Conservation (phyloP, 1,140 invertebrate species). For the Drosophila ercepeae region DNA sequence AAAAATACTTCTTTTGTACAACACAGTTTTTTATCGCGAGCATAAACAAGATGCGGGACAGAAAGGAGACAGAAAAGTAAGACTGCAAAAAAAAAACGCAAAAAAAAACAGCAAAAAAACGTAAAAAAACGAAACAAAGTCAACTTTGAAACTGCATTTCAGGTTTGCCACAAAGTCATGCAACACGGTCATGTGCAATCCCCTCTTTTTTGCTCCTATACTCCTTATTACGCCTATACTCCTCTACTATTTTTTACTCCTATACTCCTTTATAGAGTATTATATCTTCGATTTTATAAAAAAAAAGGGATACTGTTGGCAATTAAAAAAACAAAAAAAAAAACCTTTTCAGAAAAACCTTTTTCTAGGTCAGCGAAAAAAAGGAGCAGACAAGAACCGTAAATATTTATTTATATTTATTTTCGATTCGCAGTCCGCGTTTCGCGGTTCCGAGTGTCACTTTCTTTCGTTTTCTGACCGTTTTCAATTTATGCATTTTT, state of each 20-base stretch:
- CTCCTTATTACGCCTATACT: no score
- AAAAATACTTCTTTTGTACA: constrained; percentile 56
- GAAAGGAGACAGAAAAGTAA: constrained; percentile 9
- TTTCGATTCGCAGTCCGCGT: not conserved
- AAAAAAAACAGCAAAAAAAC: not conserved
- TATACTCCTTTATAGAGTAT: not conserved
- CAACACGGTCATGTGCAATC: constrained; percentile 65
- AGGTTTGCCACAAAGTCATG: constrained; percentile 75
- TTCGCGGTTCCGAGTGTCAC: constrained; percentile 41
- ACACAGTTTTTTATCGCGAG: constrained; percentile 67
- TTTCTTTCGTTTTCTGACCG: constrained; percentile 50
- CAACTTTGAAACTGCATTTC: constrained; percentile 69
- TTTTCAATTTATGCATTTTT: constrained; percentile 51
- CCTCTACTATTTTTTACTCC: no score
- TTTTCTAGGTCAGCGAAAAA: constrained; percentile 45
- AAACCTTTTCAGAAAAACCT: constrained; percentile 4
- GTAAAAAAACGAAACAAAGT: constrained; percentile 49
- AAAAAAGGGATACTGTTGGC: no score
- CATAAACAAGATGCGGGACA: constrained; percentile 70
- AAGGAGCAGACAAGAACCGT: constrained; percentile 12
- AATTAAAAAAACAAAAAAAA: constrained; percentile 40
- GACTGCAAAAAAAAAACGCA: constrained; percentile 1
- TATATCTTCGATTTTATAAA: not conserved
- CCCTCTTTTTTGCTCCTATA: no score
- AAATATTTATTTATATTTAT: constrained; percentile 53